A percentile compares a stretch with the other conserved stretches of the same genome.
These are phyloP conservation scores for Bubo scandiacus DNA, from an alignment of 2,113 vertebrate genomes.

Conservation along the genomic window DNA sequence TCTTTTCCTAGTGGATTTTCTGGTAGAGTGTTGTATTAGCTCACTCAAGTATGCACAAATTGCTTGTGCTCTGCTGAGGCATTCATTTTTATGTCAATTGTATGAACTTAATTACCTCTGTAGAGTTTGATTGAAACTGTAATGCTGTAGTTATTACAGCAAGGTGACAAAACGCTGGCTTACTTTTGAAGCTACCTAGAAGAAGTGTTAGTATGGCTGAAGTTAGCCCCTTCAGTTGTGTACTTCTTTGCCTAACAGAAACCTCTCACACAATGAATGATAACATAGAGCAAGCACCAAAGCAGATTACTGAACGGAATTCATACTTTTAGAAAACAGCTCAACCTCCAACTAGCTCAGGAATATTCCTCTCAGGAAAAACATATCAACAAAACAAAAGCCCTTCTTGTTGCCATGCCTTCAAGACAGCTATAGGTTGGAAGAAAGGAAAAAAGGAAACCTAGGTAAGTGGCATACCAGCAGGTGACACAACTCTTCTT, in stretches of 20 bases:
- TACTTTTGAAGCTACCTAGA: not conserved
- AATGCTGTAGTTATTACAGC: not conserved
- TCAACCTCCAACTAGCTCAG: not conserved
- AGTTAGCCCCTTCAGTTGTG: not conserved
- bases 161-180: not conserved
- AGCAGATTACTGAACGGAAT: not conserved
- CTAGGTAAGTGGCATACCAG: not conserved
- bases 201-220: not conserved
- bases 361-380: not conserved
- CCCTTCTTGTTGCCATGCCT: not conserved
- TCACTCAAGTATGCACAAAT: not conserved
- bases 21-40: not conserved
- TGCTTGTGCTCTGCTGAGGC: not conserved
- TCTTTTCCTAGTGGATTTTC: not conserved
- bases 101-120: not conserved
- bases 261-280: not conserved
- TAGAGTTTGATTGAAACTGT: not conserved
- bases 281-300: not conserved
- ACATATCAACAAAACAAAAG: not conserved
- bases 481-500: not conserved
- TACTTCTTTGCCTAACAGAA: not conserved
- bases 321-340: not conserved
- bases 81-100: not conserved
- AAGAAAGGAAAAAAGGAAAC: not conserved
- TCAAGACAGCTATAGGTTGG: not conserved